Evolutionary conservation across 53 echinoderm and acorn worm species (phyloP), one percentile per base, ranked within the genome.

Genomic region (Crossaster papposus): DNA sequence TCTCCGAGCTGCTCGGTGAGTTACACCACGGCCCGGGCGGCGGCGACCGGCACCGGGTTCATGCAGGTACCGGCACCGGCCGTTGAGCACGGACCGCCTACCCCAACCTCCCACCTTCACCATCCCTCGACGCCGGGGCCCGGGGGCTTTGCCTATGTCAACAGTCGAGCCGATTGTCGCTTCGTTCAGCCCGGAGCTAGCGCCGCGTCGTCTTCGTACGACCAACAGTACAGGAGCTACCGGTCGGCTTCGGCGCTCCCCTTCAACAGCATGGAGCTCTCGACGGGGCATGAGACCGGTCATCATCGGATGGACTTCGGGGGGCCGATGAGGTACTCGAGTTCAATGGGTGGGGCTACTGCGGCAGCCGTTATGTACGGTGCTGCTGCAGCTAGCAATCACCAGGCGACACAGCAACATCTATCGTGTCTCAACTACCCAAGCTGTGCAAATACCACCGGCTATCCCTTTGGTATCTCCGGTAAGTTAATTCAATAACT

Each of bases 391-490:
- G 89, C 58, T 70, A 85, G 78, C 70, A 91, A 83, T 50, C 91
- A 91, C 29, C 91, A 87, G 28, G 87, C 87, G 9, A 55, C 87
- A 14, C 87, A 75, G 6, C 91, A 91, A 34, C 84, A 83, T 78
- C 82, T 91, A 34, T 84, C 91, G 23, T 91, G 85, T 30, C 91
- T 91, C 64, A 91, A 85, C 52, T 91, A 91, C 36, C 91, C 91
- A 51, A 85, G 78, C 24, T 91, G 91, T 54, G 68, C 91, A 13
- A 91, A 91, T 77, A 85, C 91, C 12, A 33, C 89, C 29, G 78
- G 91, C 31, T 91, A 91, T 85, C 84, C 91, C 24, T 91, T 91
- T 36, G 85, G 85, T 52, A 65, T 91, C 34, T 87, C 87, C 20
- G 87, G 87, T 87, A 58, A 87, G 87, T 34, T 83, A 13, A 85